Evolutionary conservation across 2,888 invertebrate genomes (phyloP), one percentile per base, ranked within the genome.

Genomic region (Pachliopta kotzebuea): DNA sequence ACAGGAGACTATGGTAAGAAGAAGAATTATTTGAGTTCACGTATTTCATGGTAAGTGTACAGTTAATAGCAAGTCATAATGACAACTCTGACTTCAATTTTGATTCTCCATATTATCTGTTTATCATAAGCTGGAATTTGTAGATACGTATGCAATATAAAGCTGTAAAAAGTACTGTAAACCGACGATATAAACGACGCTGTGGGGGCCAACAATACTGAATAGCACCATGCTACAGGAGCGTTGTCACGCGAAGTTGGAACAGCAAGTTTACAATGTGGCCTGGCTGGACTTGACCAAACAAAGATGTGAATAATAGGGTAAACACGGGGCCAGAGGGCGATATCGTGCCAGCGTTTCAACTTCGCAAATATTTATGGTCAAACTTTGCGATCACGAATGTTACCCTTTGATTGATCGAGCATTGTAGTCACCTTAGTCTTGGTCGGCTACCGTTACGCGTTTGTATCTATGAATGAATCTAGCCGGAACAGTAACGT

Each of bases 391-490:
- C 71, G 67, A 67, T 71, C 83, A 81, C 83, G 81, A 83, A 83
- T 83, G 80, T 78, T 77, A 81, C 84, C 85, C 83, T 87, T 86
- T 90, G 90, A 90, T 90, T 90, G 90, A 90, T 90, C 82, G 85
- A 72, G 76, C 77, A 72, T 77, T 81, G 77, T 79, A 76, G 71
- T 78, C 70, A 71, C 70, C 71, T 69, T 71, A 67, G 70, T 65
- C 68, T 67, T 57, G 49, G 62, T 42, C 56, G 56, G 66, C 58
- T 62, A 63, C 50, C 56, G 67, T 56, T 67, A 67, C 62, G 59
- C 62, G 24, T 65, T 63, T 60, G 63, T 54, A 37, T 57, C 55
- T 60, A 20, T 53, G 21, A 52, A 23, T 52, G 21, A 11, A 11
- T 26, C 50, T 23, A 21, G 50, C 4, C 21, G 21, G 45, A 3